A percentile compares a stretch with the other conserved stretches of the same genome.
phyloP scores from a whole-genome alignment of 1,140 invertebrate genomes.

The Anastrepha obliqua region DNA sequence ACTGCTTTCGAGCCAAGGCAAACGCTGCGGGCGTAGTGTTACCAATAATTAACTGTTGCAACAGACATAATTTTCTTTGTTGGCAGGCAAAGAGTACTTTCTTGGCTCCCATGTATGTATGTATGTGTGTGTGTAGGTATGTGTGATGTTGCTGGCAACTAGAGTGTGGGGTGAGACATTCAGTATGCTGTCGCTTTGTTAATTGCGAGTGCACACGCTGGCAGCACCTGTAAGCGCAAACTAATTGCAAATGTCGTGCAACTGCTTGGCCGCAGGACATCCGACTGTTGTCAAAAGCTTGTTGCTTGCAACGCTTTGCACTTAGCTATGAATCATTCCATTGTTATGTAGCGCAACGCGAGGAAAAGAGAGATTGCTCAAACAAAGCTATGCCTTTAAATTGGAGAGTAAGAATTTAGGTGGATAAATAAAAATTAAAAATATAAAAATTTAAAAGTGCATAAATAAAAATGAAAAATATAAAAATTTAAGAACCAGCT shows the following conservation, averaged over 20 bases:
- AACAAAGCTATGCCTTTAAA: no score
- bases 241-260: conserved; percentile 4
- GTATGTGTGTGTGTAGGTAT: not conserved
- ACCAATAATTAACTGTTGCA: conserved; percentile 28
- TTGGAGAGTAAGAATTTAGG: no score
- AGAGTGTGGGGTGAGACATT: not conserved
- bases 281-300: not conserved
- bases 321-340: not conserved
- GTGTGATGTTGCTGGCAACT: not conserved
- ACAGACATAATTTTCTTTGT: not conserved
- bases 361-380: no score
- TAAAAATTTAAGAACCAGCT: no score
- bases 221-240: not conserved
- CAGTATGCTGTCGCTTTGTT: not conserved
- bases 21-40: conserved; percentile 14
- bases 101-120: not conserved
- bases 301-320: not conserved
- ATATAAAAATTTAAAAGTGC: no score
- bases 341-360: no score
- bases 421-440: no score
- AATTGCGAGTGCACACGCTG: not conserved
- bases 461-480: no score
- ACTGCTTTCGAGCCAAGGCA: not conserved
- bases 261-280: not conserved
- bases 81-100: not conserved